A percentile compares a stretch with the other conserved stretches of the same genome.
These are phyloP conservation scores for Pandemis heparana DNA, from an alignment of 2,888 invertebrate genomes.

Conservation along the genomic window DNA sequence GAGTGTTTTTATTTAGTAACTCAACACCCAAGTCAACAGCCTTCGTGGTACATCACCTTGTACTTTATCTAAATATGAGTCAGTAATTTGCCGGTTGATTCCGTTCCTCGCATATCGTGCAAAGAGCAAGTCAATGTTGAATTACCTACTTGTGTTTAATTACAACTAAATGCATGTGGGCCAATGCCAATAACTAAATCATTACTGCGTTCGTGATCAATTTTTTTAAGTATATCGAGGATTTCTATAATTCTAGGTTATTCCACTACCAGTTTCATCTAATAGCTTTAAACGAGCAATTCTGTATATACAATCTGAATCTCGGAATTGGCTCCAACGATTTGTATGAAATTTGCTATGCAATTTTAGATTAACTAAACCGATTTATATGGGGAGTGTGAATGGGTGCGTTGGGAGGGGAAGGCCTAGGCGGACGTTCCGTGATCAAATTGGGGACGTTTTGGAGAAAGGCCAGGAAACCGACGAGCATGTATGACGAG, in stretches of 20 bases:
- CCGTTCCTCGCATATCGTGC: slow-evolving; percentile 66
- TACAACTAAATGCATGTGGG: slow-evolving; percentile 51
- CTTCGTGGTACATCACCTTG: slow-evolving; percentile 59
- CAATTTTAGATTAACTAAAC: too few relatives aligned
- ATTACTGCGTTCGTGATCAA: slow-evolving; percentile 35
- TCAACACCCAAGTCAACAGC: slow-evolving; percentile 49
- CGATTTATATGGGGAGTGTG: too few relatives aligned
- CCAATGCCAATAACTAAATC: slow-evolving; percentile 51
- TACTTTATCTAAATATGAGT: slow-evolving; percentile 75
- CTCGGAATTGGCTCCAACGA: too few relatives aligned
- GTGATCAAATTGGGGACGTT: too few relatives aligned
- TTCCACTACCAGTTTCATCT: neutral
- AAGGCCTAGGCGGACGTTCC: too few relatives aligned
- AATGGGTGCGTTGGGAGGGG: too few relatives aligned
- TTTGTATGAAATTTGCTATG: too few relatives aligned
- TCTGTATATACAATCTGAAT: too few relatives aligned
- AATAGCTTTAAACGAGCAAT: too few relatives aligned
- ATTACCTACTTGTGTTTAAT: slow-evolving; percentile 58
- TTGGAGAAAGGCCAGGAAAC: too few relatives aligned
- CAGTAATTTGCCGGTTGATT: slow-evolving; percentile 63
- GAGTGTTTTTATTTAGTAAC: too few relatives aligned
- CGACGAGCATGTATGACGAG: too few relatives aligned
- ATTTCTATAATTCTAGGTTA: slow-evolving; percentile 1
- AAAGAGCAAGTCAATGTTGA: slow-evolving; percentile 57
- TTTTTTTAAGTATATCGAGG: slow-evolving; percentile 30